These are phyloP conservation scores for Calonectris borealis DNA, from an alignment of 2,113 vertebrate genomes.

Conservation along the genomic window DNA sequence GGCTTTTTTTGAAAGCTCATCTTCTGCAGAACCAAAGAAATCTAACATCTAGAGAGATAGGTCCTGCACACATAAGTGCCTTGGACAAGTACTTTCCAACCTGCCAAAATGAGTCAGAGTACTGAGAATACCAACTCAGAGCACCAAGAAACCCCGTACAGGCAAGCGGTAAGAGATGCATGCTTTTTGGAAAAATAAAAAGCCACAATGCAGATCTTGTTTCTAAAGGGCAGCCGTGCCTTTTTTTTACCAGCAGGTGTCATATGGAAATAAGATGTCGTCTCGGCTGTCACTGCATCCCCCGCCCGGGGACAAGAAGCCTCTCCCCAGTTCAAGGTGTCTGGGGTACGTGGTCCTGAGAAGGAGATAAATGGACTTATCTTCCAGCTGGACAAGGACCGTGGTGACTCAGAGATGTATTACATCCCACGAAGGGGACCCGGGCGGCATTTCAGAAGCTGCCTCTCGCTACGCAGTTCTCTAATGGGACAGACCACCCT, in stretches of 20 bases:
- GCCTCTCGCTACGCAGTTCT: background rate
- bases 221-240: background rate
- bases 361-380: background rate
- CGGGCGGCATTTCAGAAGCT: background rate
- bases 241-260: constrained; percentile 4
- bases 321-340: background rate
- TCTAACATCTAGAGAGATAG: background rate
- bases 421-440: fast-evolving
- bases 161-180: fast-evolving
- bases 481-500: background rate
- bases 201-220: background rate
- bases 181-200: background rate
- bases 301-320: background rate
- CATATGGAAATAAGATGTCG: background rate
- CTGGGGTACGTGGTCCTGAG: fast-evolving
- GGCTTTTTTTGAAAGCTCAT: background rate
- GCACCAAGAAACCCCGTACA: fast-evolving
- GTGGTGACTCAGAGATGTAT: background rate
- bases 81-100: background rate
- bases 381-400: background rate
- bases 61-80: background rate
- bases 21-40: background rate
- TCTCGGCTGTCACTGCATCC: background rate
- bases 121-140: background rate
- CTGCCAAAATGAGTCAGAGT: background rate